Conservation (phyloP, 1,140 invertebrate species). For the Drosophila sproati region DNA sequence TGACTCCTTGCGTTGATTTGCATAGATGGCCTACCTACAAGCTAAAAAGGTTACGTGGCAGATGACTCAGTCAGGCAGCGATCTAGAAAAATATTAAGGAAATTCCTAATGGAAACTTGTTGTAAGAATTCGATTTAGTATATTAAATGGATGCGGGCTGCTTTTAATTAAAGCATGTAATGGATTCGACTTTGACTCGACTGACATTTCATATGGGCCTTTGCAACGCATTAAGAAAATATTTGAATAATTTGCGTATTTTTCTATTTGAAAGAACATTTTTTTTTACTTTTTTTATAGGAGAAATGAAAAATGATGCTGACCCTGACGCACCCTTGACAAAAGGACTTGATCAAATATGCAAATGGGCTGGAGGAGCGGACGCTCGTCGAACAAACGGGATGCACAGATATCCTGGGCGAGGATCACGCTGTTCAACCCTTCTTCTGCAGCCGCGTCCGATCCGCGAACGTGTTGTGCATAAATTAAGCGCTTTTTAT, state of each 20-base stretch:
- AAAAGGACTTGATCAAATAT: slow-evolving; percentile 71
- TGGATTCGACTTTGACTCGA: slow-evolving; percentile 1
- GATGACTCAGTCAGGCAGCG: slow-evolving; percentile 4
- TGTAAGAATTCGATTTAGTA: slow-evolving; percentile 39
- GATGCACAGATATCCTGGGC: slow-evolving; percentile 56
- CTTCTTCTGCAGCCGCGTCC: slow-evolving; percentile 60
- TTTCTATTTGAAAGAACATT: slow-evolving; percentile 53
- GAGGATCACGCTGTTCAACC: slow-evolving; percentile 62
- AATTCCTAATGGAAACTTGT: background rate
- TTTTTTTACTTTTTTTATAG: slow-evolving; percentile 40
- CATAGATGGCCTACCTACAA: slow-evolving; percentile 30
- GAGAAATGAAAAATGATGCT: slow-evolving; percentile 76
- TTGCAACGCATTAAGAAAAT: slow-evolving; percentile 19
- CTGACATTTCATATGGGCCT: slow-evolving; percentile 18
- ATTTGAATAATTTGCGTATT: slow-evolving; percentile 58
- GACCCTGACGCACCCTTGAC: slow-evolving; percentile 67
- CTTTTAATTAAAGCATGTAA: background rate
- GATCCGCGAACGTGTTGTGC: slow-evolving; percentile 79
- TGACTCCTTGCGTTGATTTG: slow-evolving; percentile 27
- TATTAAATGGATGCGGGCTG: background rate
- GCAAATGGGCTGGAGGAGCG: slow-evolving; percentile 54
- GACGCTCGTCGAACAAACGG: slow-evolving; percentile 11
- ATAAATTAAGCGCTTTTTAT: slow-evolving; percentile 73
- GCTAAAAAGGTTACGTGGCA: background rate
- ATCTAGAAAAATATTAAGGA: background rate